Percentiles rank a stretch among this genome's conserved stretches.
Conservation (phyloP, 2,888 invertebrate genomes). For the Diloba caeruleocephala region DNA sequence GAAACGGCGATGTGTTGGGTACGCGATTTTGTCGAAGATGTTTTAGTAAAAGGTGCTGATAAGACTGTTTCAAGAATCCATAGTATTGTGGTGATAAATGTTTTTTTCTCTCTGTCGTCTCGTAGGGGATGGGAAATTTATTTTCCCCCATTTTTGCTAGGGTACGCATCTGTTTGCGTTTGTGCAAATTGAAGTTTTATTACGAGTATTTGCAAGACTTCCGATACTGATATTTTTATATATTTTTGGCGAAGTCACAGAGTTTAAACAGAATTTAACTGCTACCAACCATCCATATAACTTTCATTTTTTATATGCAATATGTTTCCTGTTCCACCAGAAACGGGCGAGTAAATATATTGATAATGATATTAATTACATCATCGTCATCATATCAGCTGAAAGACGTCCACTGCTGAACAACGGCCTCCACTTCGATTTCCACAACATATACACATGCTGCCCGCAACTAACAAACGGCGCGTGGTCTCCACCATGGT, state of each 20-base stretch:
- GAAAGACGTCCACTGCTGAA: too few species aligned
- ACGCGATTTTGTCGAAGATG: not conserved
- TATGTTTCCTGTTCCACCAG: too few species aligned
- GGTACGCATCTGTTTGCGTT: constrained; percentile 26
- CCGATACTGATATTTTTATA: constrained; percentile 14
- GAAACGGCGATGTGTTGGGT: constrained; percentile 25
- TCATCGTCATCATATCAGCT: too few species aligned
- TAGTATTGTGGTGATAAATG: constrained; percentile 58
- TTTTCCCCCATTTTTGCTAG: constrained; percentile 32
- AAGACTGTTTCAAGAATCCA: constrained; percentile 49
- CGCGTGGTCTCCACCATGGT: too few species aligned
- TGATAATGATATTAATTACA: too few species aligned
- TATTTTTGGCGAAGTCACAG: constrained; percentile 8
- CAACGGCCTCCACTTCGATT: too few species aligned
- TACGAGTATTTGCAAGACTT: constrained; percentile 39
- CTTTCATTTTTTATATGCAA: too few species aligned
- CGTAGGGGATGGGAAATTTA: constrained; percentile 41
- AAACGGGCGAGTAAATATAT: too few species aligned
- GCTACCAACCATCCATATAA: too few species aligned
- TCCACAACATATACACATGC: too few species aligned
- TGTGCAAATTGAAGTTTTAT: constrained; percentile 53
- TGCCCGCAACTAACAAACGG: too few species aligned
- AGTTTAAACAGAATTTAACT: too few species aligned
- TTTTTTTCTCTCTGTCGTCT: constrained; percentile 43
- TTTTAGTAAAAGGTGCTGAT: constrained; percentile 44